These are phyloP conservation scores for Chelmon rostratus DNA, from an alignment of 2,797 vertebrate genomes.

Conservation along the genomic window DNA sequence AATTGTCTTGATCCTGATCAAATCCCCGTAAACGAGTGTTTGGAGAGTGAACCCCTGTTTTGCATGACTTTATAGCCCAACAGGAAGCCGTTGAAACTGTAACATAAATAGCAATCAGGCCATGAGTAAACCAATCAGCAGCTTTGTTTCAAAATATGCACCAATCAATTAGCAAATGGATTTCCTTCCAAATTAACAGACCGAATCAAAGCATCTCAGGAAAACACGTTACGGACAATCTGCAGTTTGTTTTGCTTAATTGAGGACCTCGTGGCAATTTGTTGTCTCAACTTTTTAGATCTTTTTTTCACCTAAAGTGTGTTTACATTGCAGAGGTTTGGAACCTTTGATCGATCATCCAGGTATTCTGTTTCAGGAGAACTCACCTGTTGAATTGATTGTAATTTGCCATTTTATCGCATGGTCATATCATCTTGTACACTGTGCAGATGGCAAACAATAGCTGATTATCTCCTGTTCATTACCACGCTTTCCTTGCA, in stretches of 20 bases:
- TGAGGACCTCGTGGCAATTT: conserved; percentile 59
- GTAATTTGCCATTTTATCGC: conserved; percentile 12
- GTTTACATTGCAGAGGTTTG: conserved; percentile 51
- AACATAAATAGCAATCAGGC: conserved; percentile 87
- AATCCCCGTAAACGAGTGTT: conserved; percentile 49
- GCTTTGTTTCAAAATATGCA: conserved; percentile 78
- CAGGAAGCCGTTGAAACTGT: conserved; percentile 79
- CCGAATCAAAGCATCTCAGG: conserved; percentile 76
- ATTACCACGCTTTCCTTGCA: neutral
- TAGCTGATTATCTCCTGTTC: conserved; percentile 31
- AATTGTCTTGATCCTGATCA: conserved; percentile 52
- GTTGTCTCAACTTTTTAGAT: conserved; percentile 46
- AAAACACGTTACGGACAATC: conserved; percentile 72
- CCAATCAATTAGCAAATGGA: conserved; percentile 83
- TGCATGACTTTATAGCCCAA: conserved; percentile 66
- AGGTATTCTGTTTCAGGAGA: conserved; percentile 14
- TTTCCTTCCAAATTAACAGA: conserved; percentile 80
- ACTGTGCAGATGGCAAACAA: conserved; percentile 28
- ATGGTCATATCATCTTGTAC: neutral
- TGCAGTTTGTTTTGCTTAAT: conserved; percentile 79
- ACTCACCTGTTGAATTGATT: conserved; percentile 17
- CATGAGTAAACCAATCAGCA: conserved; percentile 84
- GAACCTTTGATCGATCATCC: conserved; percentile 37
- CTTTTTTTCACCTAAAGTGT: conserved; percentile 48
- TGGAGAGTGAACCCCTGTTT: conserved; percentile 50